Conservation (phyloP, 1,140 invertebrate species). For the Saxidomus purpurata region DNA sequence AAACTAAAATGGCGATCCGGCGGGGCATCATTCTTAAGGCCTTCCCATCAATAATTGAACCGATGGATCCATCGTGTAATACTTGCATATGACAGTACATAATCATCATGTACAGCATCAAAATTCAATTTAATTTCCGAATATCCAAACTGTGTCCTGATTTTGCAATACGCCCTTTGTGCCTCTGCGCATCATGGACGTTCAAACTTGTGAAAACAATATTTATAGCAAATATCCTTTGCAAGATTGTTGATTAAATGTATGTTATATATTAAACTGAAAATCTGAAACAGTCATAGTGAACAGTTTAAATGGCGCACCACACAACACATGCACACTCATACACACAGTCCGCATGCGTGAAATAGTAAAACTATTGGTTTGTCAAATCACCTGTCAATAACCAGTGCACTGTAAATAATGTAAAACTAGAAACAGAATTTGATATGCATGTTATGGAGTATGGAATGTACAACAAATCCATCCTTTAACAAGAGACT, state of each 20-base stretch:
- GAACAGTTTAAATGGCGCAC: no score
- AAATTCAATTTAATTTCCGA: background rate
- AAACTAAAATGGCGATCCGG: background rate
- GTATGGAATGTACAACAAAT: no score
- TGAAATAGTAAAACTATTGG: no score
- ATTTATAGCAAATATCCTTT: slow-evolving; percentile 2
- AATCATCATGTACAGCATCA: background rate
- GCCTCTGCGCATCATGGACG: background rate
- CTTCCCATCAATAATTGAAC: background rate
- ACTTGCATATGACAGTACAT: background rate
- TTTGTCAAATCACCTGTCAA: no score
- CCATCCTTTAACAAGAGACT: no score
- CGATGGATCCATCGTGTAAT: background rate
- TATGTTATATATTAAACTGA: background rate
- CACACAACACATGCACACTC: no score
- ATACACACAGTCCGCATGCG: no score
- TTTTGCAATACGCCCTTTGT: background rate
- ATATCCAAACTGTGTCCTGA: background rate
- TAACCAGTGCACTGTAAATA: no score
- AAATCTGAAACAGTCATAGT: no score
- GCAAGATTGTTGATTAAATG: slow-evolving; percentile 4
- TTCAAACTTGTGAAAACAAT: slow-evolving; percentile 2
- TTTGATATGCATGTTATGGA: no score
- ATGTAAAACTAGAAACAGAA: no score
- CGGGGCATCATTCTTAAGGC: background rate